These are phyloP conservation scores for Chironex yamaguchii DNA, from an alignment of 30 jellyfish, hydroid and myxozoan genomes.

Conservation along the genomic window DNA sequence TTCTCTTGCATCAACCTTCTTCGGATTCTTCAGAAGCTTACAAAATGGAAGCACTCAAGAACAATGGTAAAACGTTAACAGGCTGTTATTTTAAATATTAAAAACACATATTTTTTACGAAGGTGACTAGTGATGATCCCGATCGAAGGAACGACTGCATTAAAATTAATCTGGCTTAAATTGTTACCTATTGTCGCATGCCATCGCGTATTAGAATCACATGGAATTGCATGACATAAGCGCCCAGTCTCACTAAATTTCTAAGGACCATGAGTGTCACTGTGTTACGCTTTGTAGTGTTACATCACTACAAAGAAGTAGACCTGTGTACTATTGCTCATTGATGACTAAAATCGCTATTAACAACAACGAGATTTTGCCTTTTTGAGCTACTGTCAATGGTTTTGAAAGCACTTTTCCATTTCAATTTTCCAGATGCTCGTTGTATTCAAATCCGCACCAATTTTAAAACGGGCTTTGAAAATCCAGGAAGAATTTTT, in stretches of 20 bases:
- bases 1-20: slow-evolving; percentile 94
- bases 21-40: slow-evolving; percentile 87
- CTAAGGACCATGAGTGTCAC: background rate
- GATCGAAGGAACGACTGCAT: too few species aligned
- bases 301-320: too few species aligned
- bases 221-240: background rate
- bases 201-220: background rate
- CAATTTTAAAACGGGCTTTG: slow-evolving; percentile 91
- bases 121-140: too few species aligned
- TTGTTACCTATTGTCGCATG: background rate
- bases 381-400: too few species aligned
- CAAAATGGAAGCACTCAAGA: slow-evolving; percentile 97
- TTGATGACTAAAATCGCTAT: too few species aligned
- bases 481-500: slow-evolving; percentile 89
- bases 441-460: slow-evolving; percentile 97
- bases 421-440: slow-evolving; percentile 93
- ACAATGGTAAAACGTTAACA: slow-evolving; percentile 75
- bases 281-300: too few species aligned
- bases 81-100: background rate
- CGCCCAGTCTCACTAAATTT: background rate
- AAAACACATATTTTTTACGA: too few species aligned
- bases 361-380: too few species aligned
- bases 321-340: too few species aligned
- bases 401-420: too few species aligned
- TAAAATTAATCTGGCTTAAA: too few species aligned